A percentile compares a stretch with the other conserved stretches of the same genome.
Conservation (phyloP, 2,797 vertebrate species). For the Paratrypauchen microcephalus region DNA sequence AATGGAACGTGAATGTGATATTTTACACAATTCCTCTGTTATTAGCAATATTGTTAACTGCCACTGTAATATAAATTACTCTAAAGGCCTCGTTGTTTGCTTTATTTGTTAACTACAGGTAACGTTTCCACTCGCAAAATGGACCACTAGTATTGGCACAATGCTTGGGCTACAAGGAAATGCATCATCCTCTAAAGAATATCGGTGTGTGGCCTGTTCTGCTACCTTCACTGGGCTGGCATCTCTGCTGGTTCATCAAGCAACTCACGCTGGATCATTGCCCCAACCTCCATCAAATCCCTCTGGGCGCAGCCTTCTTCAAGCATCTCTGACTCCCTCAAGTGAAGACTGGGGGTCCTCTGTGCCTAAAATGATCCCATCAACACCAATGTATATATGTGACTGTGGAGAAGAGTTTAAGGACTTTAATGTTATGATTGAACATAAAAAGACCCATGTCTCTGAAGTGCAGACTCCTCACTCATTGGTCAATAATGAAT, state of each 20-base stretch:
- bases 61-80: background rate
- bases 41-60: background rate
- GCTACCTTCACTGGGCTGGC: constrained; percentile 77
- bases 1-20: too few relatives aligned
- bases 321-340: constrained; percentile 49
- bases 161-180: constrained; percentile 81
- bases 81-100: constrained; percentile 4
- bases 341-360: constrained; percentile 57
- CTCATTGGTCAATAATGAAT: constrained; percentile 26
- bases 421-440: constrained; percentile 65
- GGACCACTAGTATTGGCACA: constrained; percentile 33
- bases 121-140: constrained; percentile 27
- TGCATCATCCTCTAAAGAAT: constrained; percentile 70
- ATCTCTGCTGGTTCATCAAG: constrained; percentile 79
- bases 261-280: constrained; percentile 66
- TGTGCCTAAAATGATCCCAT: constrained; percentile 6
- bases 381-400: constrained; percentile 65
- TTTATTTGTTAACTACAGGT: constrained; percentile 50
- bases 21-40: background rate
- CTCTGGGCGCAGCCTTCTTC: constrained; percentile 29
- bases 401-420: constrained; percentile 75
- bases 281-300: constrained; percentile 33
- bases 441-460: constrained; percentile 68
- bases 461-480: constrained; percentile 36
- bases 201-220: constrained; percentile 80